A percentile compares a stretch with the other conserved stretches of the same genome.
These are phyloP conservation scores for Schlechtendalia chinensis DNA, from an alignment of 1,140 invertebrate species.

Conservation along the genomic window DNA sequence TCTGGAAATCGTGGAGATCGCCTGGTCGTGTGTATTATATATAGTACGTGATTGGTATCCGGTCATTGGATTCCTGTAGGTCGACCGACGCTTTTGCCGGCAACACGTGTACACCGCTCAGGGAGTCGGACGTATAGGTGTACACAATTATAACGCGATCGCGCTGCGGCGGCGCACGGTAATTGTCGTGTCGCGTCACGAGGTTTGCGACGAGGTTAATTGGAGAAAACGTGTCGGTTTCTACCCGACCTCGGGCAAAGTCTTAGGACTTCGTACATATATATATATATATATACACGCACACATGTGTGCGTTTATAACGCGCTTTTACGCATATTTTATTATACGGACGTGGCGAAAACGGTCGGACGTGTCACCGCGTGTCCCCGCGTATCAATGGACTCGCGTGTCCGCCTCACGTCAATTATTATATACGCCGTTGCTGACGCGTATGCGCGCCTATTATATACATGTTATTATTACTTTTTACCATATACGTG, in stretches of 20 bases:
- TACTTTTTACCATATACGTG: too few species aligned
- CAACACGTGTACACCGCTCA: too few species aligned
- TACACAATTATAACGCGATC: background rate
- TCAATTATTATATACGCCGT: conserved; percentile 6
- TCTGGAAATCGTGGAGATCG: too few species aligned
- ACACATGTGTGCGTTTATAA: too few species aligned
- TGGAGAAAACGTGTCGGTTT: conserved; percentile 22
- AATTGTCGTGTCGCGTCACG: background rate
- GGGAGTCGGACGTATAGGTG: too few species aligned
- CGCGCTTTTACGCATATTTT: too few species aligned
- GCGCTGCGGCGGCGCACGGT: too few species aligned
- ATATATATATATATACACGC: background rate
- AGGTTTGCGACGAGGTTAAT: conserved; percentile 6
- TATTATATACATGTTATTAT: background rate
- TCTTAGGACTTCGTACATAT: background rate
- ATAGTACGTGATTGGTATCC: too few species aligned
- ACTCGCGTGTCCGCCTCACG: background rate
- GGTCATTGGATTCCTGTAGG: too few species aligned
- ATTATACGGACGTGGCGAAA: background rate
- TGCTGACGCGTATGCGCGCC: background rate
- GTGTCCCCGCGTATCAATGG: background rate
- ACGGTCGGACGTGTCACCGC: background rate
- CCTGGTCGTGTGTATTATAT: too few species aligned
- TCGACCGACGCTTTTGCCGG: too few species aligned
- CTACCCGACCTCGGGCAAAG: too few species aligned